phyloP scores from a whole-genome alignment of 1,140 invertebrate genomes.

The Brachionus calyciflorus region DNA sequence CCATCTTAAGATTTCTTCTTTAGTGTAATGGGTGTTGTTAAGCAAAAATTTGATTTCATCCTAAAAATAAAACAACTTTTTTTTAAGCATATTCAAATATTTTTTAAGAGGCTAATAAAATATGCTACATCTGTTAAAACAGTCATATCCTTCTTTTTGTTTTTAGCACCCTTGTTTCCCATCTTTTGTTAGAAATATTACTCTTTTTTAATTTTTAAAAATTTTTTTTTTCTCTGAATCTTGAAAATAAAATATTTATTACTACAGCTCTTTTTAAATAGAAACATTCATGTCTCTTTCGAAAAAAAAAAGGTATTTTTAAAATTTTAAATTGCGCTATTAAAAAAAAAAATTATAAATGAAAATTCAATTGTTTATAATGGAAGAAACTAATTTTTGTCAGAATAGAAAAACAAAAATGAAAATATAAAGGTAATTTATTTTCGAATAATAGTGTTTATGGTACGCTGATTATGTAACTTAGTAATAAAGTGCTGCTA shows the following conservation, averaged over 20 bases:
- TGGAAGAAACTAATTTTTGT: no score
- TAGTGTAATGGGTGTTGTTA: constrained; percentile 39
- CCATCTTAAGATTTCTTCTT: constrained; percentile 43
- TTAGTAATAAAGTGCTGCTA: no score
- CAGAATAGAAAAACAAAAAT: no score
- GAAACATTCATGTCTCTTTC: neutral
- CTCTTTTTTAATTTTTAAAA: neutral
- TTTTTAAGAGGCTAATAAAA: neutral
- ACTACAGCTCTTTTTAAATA: neutral
- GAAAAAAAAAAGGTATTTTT: neutral
- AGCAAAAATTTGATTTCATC: constrained; percentile 38
- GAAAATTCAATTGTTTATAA: no score
- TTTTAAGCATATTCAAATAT: neutral
- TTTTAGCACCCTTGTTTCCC: constrained; percentile 43
- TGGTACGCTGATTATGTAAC: constrained; percentile 17
- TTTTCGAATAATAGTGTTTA: neutral
- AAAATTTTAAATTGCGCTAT: neutral
- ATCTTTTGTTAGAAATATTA: no score
- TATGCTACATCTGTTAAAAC: constrained; percentile 26
- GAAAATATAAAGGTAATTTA: no score
- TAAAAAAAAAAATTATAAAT: neutral
- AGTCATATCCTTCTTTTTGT: constrained; percentile 33
- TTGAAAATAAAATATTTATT: neutral
- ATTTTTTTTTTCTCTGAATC: neutral
- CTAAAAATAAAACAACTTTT: neutral